A percentile compares a stretch with the other conserved stretches of the same genome.
These are phyloP conservation scores for Erannis defoliaria DNA, from an alignment of 2,888 invertebrate genomes.

Conservation along the genomic window DNA sequence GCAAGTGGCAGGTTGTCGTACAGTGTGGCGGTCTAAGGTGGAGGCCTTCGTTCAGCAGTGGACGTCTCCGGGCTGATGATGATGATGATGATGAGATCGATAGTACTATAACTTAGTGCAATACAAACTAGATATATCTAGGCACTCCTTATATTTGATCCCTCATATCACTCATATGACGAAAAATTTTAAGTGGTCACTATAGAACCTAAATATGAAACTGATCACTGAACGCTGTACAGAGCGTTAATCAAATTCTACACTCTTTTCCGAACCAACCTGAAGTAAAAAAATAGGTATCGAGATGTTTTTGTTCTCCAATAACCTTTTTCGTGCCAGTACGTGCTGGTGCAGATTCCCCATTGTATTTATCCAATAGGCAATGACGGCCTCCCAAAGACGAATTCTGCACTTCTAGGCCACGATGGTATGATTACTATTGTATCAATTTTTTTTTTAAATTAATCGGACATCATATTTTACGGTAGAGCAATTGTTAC, in stretches of 20 bases:
- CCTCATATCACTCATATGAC: no score
- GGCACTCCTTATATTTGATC: no score
- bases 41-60: no score
- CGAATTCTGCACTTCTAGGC: constrained; percentile 36
- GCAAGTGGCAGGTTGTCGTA: no score
- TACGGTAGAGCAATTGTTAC: constrained; percentile 17
- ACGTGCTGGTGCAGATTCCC: constrained; percentile 16
- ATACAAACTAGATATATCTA: no score
- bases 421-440: constrained; percentile 8
- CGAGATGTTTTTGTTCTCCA: constrained; percentile 7
- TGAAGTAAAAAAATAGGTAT: background rate
- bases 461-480: constrained; percentile 13
- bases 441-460: background rate
- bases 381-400: constrained; percentile 19
- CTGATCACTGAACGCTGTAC: no score
- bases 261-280: constrained; percentile 3
- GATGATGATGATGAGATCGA: no score
- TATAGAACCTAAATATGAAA: no score
- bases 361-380: constrained; percentile 37
- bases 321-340: constrained; percentile 19
- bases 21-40: no score
- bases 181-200: background rate
- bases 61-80: no score
- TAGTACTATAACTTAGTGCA: no score
- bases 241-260: no score